A percentile compares a stretch with the other conserved stretches of the same genome.
These are phyloP conservation scores for Hippocampus zosterae DNA, from an alignment of 2,113 vertebrate species.

Conservation along the genomic window DNA sequence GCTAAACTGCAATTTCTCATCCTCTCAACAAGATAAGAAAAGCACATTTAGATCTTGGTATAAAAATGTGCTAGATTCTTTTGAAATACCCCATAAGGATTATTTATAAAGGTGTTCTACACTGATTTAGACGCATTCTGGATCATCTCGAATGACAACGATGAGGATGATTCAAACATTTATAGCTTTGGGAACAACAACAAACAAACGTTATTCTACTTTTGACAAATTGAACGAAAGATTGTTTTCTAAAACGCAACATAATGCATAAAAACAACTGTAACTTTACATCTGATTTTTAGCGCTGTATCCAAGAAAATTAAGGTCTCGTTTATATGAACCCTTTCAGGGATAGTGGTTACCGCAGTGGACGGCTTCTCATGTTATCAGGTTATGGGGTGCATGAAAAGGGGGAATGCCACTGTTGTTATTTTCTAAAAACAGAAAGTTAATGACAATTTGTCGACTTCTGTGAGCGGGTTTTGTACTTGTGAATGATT, in stretches of 20 bases:
- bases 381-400: no score
- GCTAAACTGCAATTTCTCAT: constrained; percentile 29
- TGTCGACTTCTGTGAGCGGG: neutral
- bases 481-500: neutral
- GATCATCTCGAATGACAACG: constrained; percentile 10
- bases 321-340: neutral
- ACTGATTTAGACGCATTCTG: constrained; percentile 47
- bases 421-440: constrained; percentile 9
- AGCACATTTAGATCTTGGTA: constrained; percentile 73
- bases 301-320: neutral
- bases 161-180: neutral
- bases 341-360: no score
- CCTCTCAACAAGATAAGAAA: constrained; percentile 62
- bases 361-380: no score
- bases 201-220: neutral
- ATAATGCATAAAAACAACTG: neutral
- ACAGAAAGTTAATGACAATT: neutral
- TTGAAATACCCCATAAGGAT: constrained; percentile 65
- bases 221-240: neutral
- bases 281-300: neutral
- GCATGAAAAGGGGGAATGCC: neutral
- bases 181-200: neutral
- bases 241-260: neutral
- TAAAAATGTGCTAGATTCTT: constrained; percentile 64
- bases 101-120: constrained; percentile 65